Percentiles rank a stretch among this genome's conserved stretches.
phyloP scores from a whole-genome alignment of 2,113 vertebrate genomes.

The Clarias macrocephalus region DNA sequence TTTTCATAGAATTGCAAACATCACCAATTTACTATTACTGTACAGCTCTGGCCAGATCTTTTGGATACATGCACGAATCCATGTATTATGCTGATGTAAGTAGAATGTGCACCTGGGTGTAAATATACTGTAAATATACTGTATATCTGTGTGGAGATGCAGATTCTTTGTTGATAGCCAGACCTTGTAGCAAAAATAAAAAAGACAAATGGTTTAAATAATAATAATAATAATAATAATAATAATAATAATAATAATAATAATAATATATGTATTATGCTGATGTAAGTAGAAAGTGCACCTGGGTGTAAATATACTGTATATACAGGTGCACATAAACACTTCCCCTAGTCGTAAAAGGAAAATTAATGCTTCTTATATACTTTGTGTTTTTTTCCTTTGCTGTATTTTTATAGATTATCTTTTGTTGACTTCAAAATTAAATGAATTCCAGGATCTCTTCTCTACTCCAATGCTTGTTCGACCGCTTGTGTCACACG shows the following conservation, averaged over 20 bases:
- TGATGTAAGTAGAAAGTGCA: not conserved
- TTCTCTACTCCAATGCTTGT: not conserved
- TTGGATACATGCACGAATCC: not conserved
- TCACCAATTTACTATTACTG: not conserved
- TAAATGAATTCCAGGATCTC: not conserved
- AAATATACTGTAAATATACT: no score
- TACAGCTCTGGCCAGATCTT: no score
- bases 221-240: no score
- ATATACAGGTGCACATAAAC: no score
- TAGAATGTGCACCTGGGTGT: not conserved
- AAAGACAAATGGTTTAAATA: no score
- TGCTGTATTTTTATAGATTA: not conserved
- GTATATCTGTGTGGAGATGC: no score
- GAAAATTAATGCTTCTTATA: not conserved
- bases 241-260: no score
- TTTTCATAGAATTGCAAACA: not conserved
- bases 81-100: not conserved
- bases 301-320: constrained; percentile 8
- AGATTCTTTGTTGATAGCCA: no score
- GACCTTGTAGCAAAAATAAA: no score
- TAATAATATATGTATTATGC: not conserved
- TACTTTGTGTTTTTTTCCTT: not conserved
- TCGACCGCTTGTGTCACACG: no score
- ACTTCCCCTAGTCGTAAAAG: not conserved
- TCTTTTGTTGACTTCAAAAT: not conserved